These are phyloP conservation scores for Drosophila kepulauana DNA, from an alignment of 1,140 invertebrate genomes.

Conservation along the genomic window DNA sequence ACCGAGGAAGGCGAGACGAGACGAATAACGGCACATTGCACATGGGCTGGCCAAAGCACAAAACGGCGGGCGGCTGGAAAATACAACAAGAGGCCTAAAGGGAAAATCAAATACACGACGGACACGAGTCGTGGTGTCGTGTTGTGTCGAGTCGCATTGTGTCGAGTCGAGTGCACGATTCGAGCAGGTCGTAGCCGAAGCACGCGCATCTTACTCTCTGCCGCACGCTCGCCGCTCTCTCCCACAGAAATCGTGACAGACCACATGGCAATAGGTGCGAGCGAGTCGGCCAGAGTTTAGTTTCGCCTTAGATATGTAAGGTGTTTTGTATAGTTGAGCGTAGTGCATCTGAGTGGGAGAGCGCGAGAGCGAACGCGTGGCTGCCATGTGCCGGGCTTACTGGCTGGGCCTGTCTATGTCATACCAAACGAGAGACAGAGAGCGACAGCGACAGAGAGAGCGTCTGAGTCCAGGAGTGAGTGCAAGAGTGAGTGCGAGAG, in stretches of 20 bases:
- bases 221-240: conserved; percentile 48
- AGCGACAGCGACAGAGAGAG: conserved; percentile 15
- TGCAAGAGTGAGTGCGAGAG: conserved; percentile 18
- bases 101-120: conserved; percentile 59
- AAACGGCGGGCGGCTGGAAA: conserved; percentile 67
- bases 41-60: conserved; percentile 48
- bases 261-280: conserved; percentile 36
- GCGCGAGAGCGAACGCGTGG: conserved; percentile 70
- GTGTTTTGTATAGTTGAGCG: conserved; percentile 75
- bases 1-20: conserved; percentile 45
- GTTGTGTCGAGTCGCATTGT: too few relatives aligned
- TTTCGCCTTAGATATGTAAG: conserved; percentile 77
- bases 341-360: conserved; percentile 80
- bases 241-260: not conserved
- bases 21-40: conserved; percentile 71
- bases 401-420: conserved; percentile 57
- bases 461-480: not conserved
- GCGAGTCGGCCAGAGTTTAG: conserved; percentile 67
- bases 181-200: conserved; percentile 54
- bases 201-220: conserved; percentile 67
- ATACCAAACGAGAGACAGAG: conserved; percentile 32
- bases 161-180: conserved; percentile 31
- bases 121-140: conserved; percentile 17
- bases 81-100: conserved; percentile 75
- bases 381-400: conserved; percentile 78